A percentile compares a stretch with the other conserved stretches of the same genome.
These are phyloP conservation scores for Myathropa florea DNA, from an alignment of 2,888 invertebrate genomes.

Conservation along the genomic window DNA sequence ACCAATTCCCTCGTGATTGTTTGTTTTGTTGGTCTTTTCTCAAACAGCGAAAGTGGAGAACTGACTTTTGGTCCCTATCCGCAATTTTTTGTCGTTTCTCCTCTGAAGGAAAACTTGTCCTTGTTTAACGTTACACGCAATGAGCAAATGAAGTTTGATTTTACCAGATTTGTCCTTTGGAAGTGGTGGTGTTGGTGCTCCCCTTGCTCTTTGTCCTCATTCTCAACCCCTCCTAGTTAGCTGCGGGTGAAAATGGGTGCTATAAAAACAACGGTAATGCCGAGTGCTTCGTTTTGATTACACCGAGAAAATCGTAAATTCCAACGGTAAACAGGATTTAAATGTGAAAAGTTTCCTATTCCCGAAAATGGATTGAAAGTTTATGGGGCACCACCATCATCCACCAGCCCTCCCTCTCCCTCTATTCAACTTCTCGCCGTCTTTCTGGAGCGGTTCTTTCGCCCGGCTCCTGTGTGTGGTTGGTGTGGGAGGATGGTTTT, in stretches of 20 bases:
- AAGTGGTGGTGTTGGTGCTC: no score
- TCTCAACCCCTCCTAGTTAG: constrained; percentile 6
- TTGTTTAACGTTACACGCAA: constrained; percentile 59
- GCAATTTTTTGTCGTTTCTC: background rate
- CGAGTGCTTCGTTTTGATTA: constrained; percentile 56
- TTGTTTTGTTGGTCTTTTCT: background rate
- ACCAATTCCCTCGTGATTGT: background rate
- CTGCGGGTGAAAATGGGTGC: constrained; percentile 25
- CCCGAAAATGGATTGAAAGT: constrained; percentile 60
- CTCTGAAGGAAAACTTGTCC: constrained; percentile 17
- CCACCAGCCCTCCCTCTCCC: background rate
- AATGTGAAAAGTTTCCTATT: constrained; percentile 61
- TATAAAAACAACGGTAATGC: constrained; percentile 60
- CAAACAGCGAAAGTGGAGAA: background rate
- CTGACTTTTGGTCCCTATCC: background rate
- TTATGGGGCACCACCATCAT: constrained; percentile 19
- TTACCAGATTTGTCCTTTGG: constrained; percentile 52
- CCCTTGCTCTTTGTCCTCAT: background rate
- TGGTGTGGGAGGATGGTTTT: constrained; percentile 27
- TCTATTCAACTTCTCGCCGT: background rate
- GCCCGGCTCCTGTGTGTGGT: background rate
- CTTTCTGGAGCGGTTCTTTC: background rate
- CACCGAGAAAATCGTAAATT: constrained; percentile 41
- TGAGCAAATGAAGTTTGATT: constrained; percentile 61
- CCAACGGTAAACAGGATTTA: constrained; percentile 54